These are phyloP conservation scores for Sapajus apella DNA, from an alignment of 2,113 vertebrate species.

Conservation along the genomic window DNA sequence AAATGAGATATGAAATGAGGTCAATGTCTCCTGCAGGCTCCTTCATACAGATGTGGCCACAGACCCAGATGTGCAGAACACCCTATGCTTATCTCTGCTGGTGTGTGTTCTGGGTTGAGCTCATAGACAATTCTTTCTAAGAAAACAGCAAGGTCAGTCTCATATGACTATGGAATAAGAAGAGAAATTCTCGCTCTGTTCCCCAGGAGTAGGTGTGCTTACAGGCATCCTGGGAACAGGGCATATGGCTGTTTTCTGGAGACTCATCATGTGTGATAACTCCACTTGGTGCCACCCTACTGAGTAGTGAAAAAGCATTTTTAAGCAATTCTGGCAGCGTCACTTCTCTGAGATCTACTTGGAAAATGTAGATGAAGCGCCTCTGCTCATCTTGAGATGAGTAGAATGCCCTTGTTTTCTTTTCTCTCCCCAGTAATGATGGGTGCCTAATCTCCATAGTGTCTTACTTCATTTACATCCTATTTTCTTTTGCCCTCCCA, in stretches of 20 bases:
- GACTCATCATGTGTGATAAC: not conserved
- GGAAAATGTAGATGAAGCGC: not conserved
- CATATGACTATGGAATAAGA: not conserved
- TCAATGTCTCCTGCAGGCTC: not conserved
- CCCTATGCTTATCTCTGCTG: rapidly evolving
- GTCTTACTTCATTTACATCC: not conserved
- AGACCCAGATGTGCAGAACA: not conserved
- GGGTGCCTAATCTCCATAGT: not conserved
- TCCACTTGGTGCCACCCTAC: not conserved
- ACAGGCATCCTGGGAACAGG: not conserved
- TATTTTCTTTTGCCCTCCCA: not conserved
- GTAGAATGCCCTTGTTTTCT: not conserved
- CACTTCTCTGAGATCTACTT: not conserved
- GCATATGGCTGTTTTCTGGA: not conserved
- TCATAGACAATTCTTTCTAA: not conserved
- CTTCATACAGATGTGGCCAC: not conserved
- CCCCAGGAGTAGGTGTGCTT: not conserved
- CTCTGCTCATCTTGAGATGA: not conserved
- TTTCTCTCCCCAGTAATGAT: not conserved
- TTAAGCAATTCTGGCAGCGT: not conserved
- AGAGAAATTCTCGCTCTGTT: not conserved
- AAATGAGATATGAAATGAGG: not conserved
- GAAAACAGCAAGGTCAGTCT: not conserved
- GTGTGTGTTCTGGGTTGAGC: not conserved
- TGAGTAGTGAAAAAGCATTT: not conserved